Evolutionary conservation across 2,888 invertebrate genomes (phyloP).

Genomic region (Drymonia ruficornis): DNA sequence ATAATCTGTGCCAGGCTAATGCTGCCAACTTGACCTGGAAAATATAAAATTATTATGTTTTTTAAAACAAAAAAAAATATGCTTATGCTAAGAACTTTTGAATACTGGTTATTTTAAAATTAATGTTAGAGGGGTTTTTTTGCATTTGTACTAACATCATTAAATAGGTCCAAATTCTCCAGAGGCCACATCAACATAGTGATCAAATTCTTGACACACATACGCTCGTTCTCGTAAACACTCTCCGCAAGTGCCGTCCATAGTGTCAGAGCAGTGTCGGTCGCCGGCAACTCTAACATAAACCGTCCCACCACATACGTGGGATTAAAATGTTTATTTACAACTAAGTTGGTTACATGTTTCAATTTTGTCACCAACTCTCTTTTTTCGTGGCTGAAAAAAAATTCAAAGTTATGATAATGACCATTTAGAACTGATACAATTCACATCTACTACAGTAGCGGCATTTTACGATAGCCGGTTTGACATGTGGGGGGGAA

Average conservation of each 20-base stretch:
- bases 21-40: slow-evolving; percentile 52
- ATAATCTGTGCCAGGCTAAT: slow-evolving; percentile 53
- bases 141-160: slow-evolving; percentile 50
- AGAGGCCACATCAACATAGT: slow-evolving; percentile 64
- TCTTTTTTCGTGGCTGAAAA: slow-evolving; percentile 44
- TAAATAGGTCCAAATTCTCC: slow-evolving; percentile 38
- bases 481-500: too few species aligned
- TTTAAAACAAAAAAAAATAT: too few species aligned
- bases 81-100: too few species aligned
- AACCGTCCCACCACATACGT: slow-evolving; percentile 32
- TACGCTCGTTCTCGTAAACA: slow-evolving; percentile 33
- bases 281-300: slow-evolving; percentile 39
- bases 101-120: too few species aligned
- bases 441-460: too few species aligned
- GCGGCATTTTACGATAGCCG: too few species aligned
- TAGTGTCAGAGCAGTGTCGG: slow-evolving; percentile 45
- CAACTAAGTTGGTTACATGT: slow-evolving; percentile 41
- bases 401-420: slow-evolving; percentile 8
- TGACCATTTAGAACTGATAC: too few species aligned
- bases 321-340: slow-evolving; percentile 32
- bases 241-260: slow-evolving; percentile 62
- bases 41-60: slow-evolving; percentile 2
- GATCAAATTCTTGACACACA: slow-evolving; percentile 26
- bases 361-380: slow-evolving; percentile 44
- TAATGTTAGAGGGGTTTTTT: too few species aligned